Evolutionary conservation across 2,113 vertebrate species (phyloP).

Genomic region (Lepus americanus): DNA sequence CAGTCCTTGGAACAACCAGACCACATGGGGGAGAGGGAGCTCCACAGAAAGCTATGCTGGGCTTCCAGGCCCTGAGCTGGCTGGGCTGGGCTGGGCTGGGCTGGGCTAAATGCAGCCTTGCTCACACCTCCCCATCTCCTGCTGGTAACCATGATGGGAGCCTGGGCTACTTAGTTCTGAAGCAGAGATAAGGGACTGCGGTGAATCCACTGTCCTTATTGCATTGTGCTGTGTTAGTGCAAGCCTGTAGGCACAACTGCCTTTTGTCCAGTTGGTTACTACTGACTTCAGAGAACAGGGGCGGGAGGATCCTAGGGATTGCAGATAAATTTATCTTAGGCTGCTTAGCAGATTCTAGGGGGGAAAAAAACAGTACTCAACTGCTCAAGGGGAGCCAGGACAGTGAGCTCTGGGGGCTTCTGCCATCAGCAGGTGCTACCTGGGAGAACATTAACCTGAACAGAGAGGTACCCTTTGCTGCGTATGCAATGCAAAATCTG

Average conservation of each 20-base stretch:
- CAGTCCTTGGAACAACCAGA: background rate
- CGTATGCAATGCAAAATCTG: accelerated
- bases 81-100: too few species aligned
- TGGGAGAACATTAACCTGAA: background rate
- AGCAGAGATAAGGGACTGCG: background rate
- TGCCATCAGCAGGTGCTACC: background rate
- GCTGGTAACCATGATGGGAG: background rate
- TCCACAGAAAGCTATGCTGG: background rate
- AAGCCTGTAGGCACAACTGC: background rate
- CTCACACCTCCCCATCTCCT: background rate
- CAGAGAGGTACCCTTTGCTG: accelerated
- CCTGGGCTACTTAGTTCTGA: background rate
- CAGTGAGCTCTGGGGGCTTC: background rate
- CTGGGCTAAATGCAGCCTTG: background rate
- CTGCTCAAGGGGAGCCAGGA: background rate
- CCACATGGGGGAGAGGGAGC: background rate
- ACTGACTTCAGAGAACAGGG: background rate
- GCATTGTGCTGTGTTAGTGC: background rate
- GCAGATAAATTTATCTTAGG: background rate
- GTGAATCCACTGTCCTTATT: background rate
- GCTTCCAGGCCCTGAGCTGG: background rate
- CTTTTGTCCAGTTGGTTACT: background rate
- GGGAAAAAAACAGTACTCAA: background rate
- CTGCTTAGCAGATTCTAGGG: background rate
- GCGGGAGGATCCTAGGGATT: background rate